Evolutionary conservation across 2,797 vertebrate genomes (phyloP).

Genomic region (Xenentodon cancila): DNA sequence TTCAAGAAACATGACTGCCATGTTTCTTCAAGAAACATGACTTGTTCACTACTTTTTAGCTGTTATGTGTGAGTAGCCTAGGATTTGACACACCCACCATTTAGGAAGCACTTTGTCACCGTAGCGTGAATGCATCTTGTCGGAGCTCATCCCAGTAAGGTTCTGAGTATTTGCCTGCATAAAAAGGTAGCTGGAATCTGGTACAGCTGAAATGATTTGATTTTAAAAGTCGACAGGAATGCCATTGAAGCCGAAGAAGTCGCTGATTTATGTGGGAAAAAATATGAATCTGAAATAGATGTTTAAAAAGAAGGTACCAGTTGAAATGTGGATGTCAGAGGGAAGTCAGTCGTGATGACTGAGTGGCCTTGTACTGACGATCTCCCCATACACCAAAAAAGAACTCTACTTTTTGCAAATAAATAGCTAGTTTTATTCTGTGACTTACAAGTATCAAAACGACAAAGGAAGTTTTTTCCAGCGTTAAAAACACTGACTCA

Average conservation of each 20-base stretch:
- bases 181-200: background rate
- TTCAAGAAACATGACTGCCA: too few relatives aligned
- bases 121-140: background rate
- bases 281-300: constrained; percentile 10
- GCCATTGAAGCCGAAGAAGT: constrained; percentile 4
- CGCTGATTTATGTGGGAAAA: constrained; percentile 13
- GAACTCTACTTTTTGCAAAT: background rate
- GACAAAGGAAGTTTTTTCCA: background rate
- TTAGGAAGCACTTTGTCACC: background rate
- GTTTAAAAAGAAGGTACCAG: background rate
- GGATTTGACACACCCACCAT: too few relatives aligned
- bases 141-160: constrained; percentile 5
- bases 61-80: too few relatives aligned
- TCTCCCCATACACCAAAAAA: too few relatives aligned
- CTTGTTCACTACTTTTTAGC: too few relatives aligned
- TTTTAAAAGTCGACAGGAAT: constrained; percentile 14
- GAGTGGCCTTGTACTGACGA: too few relatives aligned
- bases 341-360: background rate
- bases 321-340: background rate
- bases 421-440: background rate
- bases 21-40: too few relatives aligned
- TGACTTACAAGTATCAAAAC: background rate
- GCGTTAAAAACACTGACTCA: background rate
- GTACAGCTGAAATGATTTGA: constrained; percentile 1
- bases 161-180: constrained; percentile 7